Base-by-base conservation (phyloP, 2,797 vertebrate species). In the Phrynocephalus vlangalii region DNA sequence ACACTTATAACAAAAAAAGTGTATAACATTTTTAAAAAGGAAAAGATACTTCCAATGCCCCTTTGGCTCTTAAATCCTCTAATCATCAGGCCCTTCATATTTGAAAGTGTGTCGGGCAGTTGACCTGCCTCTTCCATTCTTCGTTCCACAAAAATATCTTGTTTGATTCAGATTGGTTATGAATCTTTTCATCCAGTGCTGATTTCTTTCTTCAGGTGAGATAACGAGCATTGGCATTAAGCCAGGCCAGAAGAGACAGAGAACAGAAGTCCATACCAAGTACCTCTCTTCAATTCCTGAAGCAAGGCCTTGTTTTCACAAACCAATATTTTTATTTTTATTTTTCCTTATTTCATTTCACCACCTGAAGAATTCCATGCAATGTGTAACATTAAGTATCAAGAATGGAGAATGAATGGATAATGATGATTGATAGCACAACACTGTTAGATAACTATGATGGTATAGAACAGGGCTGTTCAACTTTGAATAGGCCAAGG, bases 151-250 rank as follows among this genome's bases (percentile, higher is more conserved):
- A 73, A 82, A 5, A 68, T 44, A 68, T 68, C 24, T 73, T 52
- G 3, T 77, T 92, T 87, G 22, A 86, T 86, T 86, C 0, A 20
- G 89, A 84, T 1, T 63, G 78, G 67, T 30, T 33, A 33, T 33
- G 33, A 33, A 63, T 15, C 63, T 63, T 83, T 82, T 15, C 13
- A 80, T 0, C 20, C 68, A 83, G 68, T 83, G 77, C 28, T 18
- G 84, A 3, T 88, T 91, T 82, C 66, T 83, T 3, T 0, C 0
- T 79, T 87, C 86, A 86, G 2, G 86, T 33, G 50, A 16, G 38
- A 2, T 71, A 5, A 89, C 0, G 28, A 44, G 70, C 4, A 2
- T 28, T 6, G 7, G 4, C 28, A 30, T 26, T 0, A 0, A 82
- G 83, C 89, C 10, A 81, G 48, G 83, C 28, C 16, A 26, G n/a